phyloP scores from a whole-genome alignment of 2,888 invertebrate genomes.

The Erynnis tages region DNA sequence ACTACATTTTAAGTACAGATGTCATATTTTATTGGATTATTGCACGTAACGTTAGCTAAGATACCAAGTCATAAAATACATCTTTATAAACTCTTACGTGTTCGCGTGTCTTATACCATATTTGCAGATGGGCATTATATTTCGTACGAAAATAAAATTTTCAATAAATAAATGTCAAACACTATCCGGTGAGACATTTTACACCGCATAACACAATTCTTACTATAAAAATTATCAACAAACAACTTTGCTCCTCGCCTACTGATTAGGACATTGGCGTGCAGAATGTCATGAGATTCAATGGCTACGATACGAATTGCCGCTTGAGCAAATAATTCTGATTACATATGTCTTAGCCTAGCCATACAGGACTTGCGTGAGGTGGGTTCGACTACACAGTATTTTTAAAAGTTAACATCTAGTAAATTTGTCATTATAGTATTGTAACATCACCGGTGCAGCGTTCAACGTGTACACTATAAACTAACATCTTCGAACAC shows the following conservation, averaged over 20 bases:
- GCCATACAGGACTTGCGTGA: constrained; percentile 62
- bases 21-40: constrained; percentile 35
- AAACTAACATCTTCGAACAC: constrained; percentile 53
- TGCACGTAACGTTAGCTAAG: constrained; percentile 35
- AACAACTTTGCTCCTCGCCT: constrained; percentile 76
- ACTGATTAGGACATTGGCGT: constrained; percentile 62
- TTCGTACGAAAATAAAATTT: constrained; percentile 80
- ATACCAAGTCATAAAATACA: constrained; percentile 9
- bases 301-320: constrained; percentile 71
- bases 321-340: constrained; percentile 78
- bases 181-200: constrained; percentile 76
- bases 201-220: constrained; percentile 79
- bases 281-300: constrained; percentile 78
- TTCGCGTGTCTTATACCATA: constrained; percentile 64
- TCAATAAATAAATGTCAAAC: constrained; percentile 81
- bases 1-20: constrained; percentile 56
- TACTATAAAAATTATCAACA: constrained; percentile 80
- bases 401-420: constrained; percentile 52
- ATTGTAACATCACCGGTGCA: constrained; percentile 57
- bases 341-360: constrained; percentile 58
- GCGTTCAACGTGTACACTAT: constrained; percentile 51
- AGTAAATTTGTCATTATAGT: constrained; percentile 53
- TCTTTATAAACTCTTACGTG: constrained; percentile 45
- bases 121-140: constrained; percentile 77
- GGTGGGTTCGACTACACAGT: constrained; percentile 71